A percentile compares a stretch with the other conserved stretches of the same genome.
Evolutionary conservation across 2,113 vertebrate genomes (phyloP).

Genomic region (Sorex fumeus): DNA sequence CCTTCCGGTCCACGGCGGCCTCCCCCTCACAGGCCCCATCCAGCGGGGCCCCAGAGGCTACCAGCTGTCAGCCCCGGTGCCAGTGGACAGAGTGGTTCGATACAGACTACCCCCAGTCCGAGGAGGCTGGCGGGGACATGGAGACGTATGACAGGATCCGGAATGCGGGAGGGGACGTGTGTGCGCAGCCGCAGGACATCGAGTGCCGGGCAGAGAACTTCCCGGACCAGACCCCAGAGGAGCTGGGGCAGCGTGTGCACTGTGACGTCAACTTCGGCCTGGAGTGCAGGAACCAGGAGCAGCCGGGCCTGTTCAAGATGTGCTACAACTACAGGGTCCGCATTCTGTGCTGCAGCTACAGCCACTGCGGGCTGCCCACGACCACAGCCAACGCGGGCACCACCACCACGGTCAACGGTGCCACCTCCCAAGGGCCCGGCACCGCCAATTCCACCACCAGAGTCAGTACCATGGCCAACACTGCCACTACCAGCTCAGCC

Average conservation of each 20-base stretch:
- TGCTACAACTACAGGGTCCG: conserved; percentile 87
- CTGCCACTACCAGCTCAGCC: fast-evolving
- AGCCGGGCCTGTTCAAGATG: conserved; percentile 75
- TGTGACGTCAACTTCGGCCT: conserved; percentile 83
- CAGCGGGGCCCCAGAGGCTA: not conserved
- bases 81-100: conserved; percentile 89
- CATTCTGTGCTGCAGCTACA: conserved; percentile 84
- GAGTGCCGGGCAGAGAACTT: conserved; percentile 85
- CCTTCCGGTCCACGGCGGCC: fast-evolving
- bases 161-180: conserved; percentile 68
- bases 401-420: fast-evolving
- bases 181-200: conserved; percentile 83
- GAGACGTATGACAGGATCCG: conserved; percentile 85
- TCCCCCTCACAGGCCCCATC: fast-evolving
- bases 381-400: fast-evolving
- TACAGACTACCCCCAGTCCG: conserved; percentile 81
- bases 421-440: fast-evolving
- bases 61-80: conserved; percentile 79
- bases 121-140: conserved; percentile 80
- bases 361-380: conserved; percentile 16
- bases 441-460: fast-evolving
- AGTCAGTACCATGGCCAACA: fast-evolving
- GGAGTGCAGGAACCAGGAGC: conserved; percentile 86
- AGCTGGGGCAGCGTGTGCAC: conserved; percentile 83
- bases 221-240: conserved; percentile 58